Conservation (phyloP, 2,113 vertebrate species). For the Takifugu flavidus region DNA sequence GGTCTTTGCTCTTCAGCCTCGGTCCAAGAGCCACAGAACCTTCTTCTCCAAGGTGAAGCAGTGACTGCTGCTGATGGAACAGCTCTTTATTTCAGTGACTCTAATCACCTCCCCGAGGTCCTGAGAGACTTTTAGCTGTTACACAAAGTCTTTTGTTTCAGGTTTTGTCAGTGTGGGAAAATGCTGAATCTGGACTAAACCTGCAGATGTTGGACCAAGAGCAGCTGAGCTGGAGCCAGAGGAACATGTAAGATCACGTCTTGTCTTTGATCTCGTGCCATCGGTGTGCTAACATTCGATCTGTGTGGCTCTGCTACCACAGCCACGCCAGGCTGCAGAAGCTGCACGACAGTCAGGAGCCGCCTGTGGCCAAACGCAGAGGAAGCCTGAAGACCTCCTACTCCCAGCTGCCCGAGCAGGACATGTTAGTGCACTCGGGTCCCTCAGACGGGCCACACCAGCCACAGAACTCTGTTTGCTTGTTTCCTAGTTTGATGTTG, state of each 20-base stretch:
- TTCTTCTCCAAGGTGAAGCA: conserved; percentile 86
- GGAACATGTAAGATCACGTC: conserved; percentile 77
- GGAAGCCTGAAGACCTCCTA: conserved; percentile 76
- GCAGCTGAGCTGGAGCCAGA: conserved; percentile 81
- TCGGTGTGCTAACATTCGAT: not conserved
- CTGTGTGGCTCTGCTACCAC: conserved; percentile 1
- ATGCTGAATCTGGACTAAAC: conserved; percentile 72
- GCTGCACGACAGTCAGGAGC: conserved; percentile 76
- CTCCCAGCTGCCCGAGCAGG: conserved; percentile 79
- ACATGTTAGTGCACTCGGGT: conserved; percentile 74
- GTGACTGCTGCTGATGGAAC: too few relatives aligned
- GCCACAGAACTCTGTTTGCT: conserved; percentile 25
- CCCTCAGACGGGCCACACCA: conserved; percentile 4
- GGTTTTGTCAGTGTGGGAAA: conserved; percentile 85
- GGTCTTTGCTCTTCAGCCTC: conserved; percentile 85
- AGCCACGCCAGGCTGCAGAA: conserved; percentile 83
- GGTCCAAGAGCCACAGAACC: conserved; percentile 84
- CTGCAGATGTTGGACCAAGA: conserved; percentile 80
- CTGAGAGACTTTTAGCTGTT: too few relatives aligned
- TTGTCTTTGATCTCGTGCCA: not conserved
- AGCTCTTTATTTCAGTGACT: not conserved
- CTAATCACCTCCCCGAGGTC: not conserved
- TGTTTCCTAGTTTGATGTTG: not conserved
- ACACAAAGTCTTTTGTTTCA: conserved; percentile 45
- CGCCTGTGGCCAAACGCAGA: conserved; percentile 75